Conservation (phyloP, 2,113 vertebrate species). For the Neofelis nebulosa region DNA sequence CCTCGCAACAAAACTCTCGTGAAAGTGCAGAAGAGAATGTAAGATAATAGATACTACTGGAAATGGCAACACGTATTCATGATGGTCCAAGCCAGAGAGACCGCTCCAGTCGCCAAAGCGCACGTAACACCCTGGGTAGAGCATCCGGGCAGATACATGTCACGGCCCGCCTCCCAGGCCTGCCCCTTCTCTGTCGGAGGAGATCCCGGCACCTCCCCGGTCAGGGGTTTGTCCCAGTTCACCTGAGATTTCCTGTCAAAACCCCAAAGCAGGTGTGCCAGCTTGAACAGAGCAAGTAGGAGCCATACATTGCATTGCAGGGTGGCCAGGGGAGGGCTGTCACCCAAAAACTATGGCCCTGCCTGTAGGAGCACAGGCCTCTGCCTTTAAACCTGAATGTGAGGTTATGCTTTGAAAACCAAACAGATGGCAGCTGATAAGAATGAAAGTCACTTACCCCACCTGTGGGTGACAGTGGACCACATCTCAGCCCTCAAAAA, state of each 20-base stretch:
- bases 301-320: accelerated
- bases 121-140: accelerated
- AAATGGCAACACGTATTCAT: accelerated
- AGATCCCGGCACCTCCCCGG: too few species aligned
- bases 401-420: background rate
- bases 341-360: accelerated
- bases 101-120: accelerated
- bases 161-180: too few species aligned
- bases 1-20: background rate
- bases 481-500: background rate
- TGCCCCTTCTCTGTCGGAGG: background rate
- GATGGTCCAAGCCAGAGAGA: background rate
- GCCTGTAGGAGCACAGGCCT: accelerated
- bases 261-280: accelerated
- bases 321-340: background rate
- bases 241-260: background rate
- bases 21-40: background rate
- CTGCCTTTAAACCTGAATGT: too few species aligned
- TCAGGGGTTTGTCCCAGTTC: too few species aligned
- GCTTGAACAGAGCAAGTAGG: accelerated
- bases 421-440: accelerated
- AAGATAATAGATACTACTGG: accelerated
- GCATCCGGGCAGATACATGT: accelerated
- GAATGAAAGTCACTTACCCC: accelerated
- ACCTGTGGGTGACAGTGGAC: accelerated